Percentiles rank a stretch among this genome's conserved stretches.
Evolutionary conservation across 2,888 invertebrate genomes (phyloP).

Genomic region (Eustalomyia histrio): DNA sequence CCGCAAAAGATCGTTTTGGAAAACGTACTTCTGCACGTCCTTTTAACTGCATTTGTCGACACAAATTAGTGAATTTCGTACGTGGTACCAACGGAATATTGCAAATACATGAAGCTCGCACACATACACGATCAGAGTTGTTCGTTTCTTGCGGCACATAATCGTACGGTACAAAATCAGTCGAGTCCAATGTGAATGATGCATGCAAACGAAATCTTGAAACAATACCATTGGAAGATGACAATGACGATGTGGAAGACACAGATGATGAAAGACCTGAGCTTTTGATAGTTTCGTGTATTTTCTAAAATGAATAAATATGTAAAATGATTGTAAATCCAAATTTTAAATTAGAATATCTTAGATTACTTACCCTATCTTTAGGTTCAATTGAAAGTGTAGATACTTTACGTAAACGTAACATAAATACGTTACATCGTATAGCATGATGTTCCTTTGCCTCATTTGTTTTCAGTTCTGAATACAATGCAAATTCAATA

Average conservation of each 20-base stretch:
- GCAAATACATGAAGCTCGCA: conserved; percentile 71
- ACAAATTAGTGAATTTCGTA: conserved; percentile 73
- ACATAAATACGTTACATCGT: conserved; percentile 79
- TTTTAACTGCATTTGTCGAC: conserved; percentile 70
- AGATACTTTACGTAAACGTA: conserved; percentile 78
- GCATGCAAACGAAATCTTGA: conserved; percentile 78
- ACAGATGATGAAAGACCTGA: conserved; percentile 58
- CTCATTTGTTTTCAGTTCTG: not conserved
- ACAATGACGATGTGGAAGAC: conserved; percentile 61
- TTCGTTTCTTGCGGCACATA: conserved; percentile 67
- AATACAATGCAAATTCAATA: conserved; percentile 72
- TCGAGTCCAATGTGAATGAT: conserved; percentile 71
- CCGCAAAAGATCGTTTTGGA: conserved; percentile 73
- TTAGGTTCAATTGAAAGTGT: conserved; percentile 70
- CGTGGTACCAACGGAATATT: conserved; percentile 68
- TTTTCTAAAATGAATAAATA: conserved; percentile 46
- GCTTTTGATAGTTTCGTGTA: not conserved
- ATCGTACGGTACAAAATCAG: conserved; percentile 73
- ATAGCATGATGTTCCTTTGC: conserved; percentile 78
- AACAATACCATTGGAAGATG: conserved; percentile 71
- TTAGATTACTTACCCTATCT: conserved; percentile 41
- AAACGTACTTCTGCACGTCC: conserved; percentile 73
- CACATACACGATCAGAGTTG: conserved; percentile 68
- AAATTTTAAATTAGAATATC: not conserved
- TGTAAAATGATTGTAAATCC: not conserved